phyloP scores from a whole-genome alignment of 2,797 vertebrate species.

The Tamandua tetradactyla region DNA sequence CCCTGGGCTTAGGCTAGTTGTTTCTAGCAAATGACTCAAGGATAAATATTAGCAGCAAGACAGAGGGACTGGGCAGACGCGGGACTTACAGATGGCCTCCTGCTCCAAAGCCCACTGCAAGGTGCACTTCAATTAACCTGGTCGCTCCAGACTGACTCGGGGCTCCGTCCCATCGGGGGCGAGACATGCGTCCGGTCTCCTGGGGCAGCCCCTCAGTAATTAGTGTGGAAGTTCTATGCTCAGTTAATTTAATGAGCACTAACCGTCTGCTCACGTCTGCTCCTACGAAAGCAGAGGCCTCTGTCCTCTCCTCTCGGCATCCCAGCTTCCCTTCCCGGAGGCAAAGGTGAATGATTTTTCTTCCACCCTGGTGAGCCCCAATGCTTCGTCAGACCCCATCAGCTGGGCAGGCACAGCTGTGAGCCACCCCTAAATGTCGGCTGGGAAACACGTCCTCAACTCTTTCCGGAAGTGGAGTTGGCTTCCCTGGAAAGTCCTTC shows the following conservation, averaged over 20 bases:
- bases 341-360: not conserved
- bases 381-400: not conserved
- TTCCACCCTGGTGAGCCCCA: not conserved
- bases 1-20: not conserved
- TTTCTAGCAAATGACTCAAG: constrained; percentile 24
- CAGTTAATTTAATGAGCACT: not conserved
- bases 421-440: not conserved
- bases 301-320: not conserved
- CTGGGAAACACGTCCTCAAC: not conserved
- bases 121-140: not conserved
- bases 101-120: not conserved
- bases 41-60: constrained; percentile 52
- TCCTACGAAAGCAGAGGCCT: not conserved
- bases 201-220: not conserved
- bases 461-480: not conserved
- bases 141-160: not conserved
- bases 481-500: not conserved
- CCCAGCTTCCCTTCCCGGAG: not conserved
- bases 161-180: not conserved
- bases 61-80: not conserved
- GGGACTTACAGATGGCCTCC: not conserved
- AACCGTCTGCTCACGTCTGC: fast-evolving
- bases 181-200: not conserved
- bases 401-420: not conserved
- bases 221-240: not conserved